A percentile compares a stretch with the other conserved stretches of the same genome.
phyloP scores from a whole-genome alignment of 2,113 vertebrate species.

The Alethe castanea region DNA sequence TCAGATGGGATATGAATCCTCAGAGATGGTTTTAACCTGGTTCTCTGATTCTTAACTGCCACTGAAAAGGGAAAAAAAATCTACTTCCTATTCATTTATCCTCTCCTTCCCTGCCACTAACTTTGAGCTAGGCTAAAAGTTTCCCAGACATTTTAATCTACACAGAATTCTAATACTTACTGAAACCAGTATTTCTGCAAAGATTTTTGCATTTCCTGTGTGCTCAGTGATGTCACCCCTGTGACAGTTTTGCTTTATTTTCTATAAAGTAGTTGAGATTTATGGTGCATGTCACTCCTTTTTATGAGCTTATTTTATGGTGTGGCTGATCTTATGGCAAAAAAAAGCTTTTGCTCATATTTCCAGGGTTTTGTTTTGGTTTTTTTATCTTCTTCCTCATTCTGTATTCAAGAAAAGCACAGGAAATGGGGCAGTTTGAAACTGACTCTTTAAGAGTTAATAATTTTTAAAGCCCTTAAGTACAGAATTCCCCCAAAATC shows the following conservation, averaged over 20 bases:
- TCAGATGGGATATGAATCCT: not conserved
- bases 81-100: not conserved
- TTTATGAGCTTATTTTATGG: not conserved
- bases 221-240: not conserved
- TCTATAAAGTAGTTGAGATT: not conserved
- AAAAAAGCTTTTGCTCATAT: not conserved
- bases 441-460: not conserved
- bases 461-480: not conserved
- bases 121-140: not conserved
- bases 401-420: not conserved
- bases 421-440: not conserved
- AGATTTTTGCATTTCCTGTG: not conserved
- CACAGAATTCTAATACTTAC: not conserved
- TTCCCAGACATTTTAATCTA: not conserved
- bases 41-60: not conserved
- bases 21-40: not conserved
- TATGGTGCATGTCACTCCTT: not conserved
- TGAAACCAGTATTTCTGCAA: not conserved
- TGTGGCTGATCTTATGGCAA: not conserved
- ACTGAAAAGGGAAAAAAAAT: not conserved
- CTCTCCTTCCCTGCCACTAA: not conserved
- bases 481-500: not conserved
- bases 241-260: constrained; percentile 8
- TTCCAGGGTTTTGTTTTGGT: not conserved
- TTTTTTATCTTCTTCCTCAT: not conserved